Percentiles rank a stretch among this genome's conserved stretches.
These are phyloP conservation scores for Neopelma chrysocephalum DNA, from an alignment of 2,797 vertebrate species.

Conservation along the genomic window DNA sequence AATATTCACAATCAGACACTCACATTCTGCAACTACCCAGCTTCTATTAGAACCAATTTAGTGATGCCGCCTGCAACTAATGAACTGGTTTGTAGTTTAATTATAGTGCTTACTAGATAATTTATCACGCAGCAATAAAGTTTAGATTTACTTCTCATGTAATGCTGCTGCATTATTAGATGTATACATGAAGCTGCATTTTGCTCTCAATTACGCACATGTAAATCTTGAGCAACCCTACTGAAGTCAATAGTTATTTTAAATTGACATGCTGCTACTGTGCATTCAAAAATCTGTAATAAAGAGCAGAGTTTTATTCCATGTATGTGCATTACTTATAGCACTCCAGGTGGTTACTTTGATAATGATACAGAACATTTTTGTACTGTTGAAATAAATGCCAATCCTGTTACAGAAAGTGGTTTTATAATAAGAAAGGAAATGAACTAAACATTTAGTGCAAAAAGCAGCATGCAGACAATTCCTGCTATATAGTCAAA, in stretches of 20 bases:
- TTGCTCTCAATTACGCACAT: conserved; percentile 24
- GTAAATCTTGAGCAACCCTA: conserved; percentile 26
- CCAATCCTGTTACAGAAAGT: background rate
- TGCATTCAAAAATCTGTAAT: background rate
- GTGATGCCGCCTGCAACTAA: background rate
- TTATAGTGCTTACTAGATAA: conserved; percentile 33
- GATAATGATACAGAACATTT: conserved; percentile 31
- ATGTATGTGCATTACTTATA: conserved; percentile 13
- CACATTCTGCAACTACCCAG: background rate
- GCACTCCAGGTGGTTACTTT: conserved; percentile 53
- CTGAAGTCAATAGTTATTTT: background rate
- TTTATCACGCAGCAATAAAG: conserved; percentile 51
- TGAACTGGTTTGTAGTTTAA: conserved; percentile 53
- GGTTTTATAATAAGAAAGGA: background rate
- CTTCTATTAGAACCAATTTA: conserved; percentile 18
- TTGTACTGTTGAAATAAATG: background rate
- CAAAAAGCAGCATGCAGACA: background rate
- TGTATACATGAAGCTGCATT: conserved; percentile 1
- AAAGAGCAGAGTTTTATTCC: background rate
- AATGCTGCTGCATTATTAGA: conserved; percentile 12
- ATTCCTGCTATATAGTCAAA: background rate
- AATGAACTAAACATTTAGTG: background rate
- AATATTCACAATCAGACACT: conserved; percentile 46
- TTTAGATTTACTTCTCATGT: conserved; percentile 25
- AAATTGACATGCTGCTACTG: background rate